These are phyloP conservation scores for Zaprionus africanus DNA, from an alignment of 1,140 invertebrate genomes.

Conservation along the genomic window DNA sequence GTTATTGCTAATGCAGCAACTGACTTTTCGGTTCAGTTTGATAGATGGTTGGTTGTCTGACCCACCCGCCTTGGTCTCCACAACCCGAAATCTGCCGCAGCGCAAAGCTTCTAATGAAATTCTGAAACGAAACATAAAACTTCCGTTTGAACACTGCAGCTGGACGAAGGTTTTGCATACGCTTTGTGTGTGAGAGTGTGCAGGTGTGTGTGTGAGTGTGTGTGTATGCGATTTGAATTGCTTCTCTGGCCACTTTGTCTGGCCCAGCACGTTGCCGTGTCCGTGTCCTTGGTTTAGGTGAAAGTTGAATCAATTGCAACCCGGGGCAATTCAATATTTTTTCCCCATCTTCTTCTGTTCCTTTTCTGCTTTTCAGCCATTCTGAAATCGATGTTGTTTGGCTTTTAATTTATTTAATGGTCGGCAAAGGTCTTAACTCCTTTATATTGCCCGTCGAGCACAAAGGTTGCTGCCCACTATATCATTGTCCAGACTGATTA, in stretches of 20 bases:
- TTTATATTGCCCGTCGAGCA: constrained; percentile 37
- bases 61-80: neutral
- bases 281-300: constrained; percentile 53
- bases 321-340: constrained; percentile 25
- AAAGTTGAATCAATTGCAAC: constrained; percentile 57
- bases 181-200: constrained; percentile 7
- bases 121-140: constrained; percentile 70
- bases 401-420: constrained; percentile 59
- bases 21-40: constrained; percentile 48
- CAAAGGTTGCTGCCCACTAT: constrained; percentile 39
- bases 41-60: constrained; percentile 46
- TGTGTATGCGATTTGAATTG: constrained; percentile 22
- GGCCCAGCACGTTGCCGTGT: constrained; percentile 22
- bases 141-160: constrained; percentile 47
- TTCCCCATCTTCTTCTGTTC: constrained; percentile 3
- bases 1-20: constrained; percentile 74
- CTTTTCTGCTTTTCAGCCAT: neutral
- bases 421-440: constrained; percentile 31
- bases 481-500: constrained; percentile 35
- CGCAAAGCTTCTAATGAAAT: constrained; percentile 46
- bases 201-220: constrained; percentile 4
- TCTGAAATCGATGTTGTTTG: constrained; percentile 46
- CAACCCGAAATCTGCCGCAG: neutral
- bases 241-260: constrained; percentile 38
- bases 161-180: constrained; percentile 62